Evolutionary conservation across 2,888 invertebrate species (phyloP).

Genomic region (Tridacna gigas): DNA sequence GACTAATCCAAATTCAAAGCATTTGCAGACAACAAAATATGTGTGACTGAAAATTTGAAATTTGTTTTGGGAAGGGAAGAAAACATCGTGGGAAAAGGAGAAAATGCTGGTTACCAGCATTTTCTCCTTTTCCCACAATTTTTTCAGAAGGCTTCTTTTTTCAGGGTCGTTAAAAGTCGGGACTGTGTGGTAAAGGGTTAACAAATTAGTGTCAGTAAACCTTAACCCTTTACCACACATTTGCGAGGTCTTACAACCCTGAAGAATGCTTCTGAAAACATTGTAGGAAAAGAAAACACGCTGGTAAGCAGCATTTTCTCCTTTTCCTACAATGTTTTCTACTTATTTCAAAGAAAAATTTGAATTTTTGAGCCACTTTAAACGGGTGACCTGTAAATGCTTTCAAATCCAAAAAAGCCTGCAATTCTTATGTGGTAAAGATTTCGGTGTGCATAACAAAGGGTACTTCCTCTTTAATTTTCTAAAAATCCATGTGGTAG

Average conservation of each 20-base stretch:
- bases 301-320: too few relatives aligned
- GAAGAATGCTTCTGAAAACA: not conserved
- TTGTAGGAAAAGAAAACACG: too few relatives aligned
- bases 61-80: not conserved
- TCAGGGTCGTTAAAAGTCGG: not conserved
- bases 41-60: not conserved
- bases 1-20: not conserved
- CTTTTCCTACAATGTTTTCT: too few relatives aligned
- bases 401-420: too few relatives aligned
- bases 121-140: not conserved
- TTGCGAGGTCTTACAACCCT: not conserved
- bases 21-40: not conserved
- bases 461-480: too few relatives aligned
- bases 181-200: not conserved
- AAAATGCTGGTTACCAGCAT: constrained; percentile 1
- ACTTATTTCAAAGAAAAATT: too few relatives aligned
- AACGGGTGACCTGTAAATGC: too few relatives aligned
- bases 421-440: too few relatives aligned
- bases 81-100: not conserved
- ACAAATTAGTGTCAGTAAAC: not conserved
- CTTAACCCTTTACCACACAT: not conserved
- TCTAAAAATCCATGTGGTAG: too few relatives aligned
- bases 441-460: too few relatives aligned
- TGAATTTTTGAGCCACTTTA: too few relatives aligned
- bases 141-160: not conserved